A percentile compares a stretch with the other conserved stretches of the same genome.
phyloP scores from a whole-genome alignment of 2,888 invertebrate species.

The Oithona nana region DNA sequence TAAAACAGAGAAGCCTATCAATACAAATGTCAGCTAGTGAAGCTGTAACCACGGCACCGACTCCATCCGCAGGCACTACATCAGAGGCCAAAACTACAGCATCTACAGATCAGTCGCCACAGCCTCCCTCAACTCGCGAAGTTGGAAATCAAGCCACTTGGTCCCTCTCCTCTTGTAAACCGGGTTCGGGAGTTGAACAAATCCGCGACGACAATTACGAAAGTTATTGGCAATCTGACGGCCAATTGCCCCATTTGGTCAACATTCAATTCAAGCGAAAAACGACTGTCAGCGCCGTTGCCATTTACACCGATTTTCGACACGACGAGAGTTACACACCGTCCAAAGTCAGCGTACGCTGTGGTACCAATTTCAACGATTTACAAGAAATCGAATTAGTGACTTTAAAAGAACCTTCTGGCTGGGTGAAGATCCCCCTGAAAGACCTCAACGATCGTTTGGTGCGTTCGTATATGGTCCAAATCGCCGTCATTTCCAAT shows the following conservation, averaged over 20 bases:
- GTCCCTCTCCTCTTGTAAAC: slow-evolving; percentile 95
- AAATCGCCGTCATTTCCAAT: slow-evolving; percentile 87
- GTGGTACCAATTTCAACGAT: slow-evolving; percentile 90
- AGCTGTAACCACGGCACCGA: neutral
- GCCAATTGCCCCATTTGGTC: slow-evolving; percentile 88
- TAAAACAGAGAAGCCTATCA: too few species aligned
- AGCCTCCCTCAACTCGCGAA: slow-evolving; percentile 35
- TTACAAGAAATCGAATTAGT: slow-evolving; percentile 85
- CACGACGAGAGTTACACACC: slow-evolving; percentile 98
- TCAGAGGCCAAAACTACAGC: neutral
- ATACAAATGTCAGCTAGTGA: neutral
- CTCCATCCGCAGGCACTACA: neutral
- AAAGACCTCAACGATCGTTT: slow-evolving; percentile 69
- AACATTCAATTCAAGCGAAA: slow-evolving; percentile 90
- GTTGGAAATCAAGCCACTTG: slow-evolving; percentile 85
- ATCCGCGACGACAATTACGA: slow-evolving; percentile 84
- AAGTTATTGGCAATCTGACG: slow-evolving; percentile 99
- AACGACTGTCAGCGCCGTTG: slow-evolving; percentile 83
- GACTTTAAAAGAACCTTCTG: slow-evolving; percentile 79
- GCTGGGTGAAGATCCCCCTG: slow-evolving; percentile 86
- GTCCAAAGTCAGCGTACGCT: slow-evolving; percentile 61
- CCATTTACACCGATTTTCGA: slow-evolving; percentile 93
- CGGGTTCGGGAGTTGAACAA: slow-evolving; percentile 95
- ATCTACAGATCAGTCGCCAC: too few species aligned
- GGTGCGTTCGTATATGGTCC: slow-evolving; percentile 85